phyloP scores from a whole-genome alignment of 2,888 invertebrate genomes.

The Alcis repandata region DNA sequence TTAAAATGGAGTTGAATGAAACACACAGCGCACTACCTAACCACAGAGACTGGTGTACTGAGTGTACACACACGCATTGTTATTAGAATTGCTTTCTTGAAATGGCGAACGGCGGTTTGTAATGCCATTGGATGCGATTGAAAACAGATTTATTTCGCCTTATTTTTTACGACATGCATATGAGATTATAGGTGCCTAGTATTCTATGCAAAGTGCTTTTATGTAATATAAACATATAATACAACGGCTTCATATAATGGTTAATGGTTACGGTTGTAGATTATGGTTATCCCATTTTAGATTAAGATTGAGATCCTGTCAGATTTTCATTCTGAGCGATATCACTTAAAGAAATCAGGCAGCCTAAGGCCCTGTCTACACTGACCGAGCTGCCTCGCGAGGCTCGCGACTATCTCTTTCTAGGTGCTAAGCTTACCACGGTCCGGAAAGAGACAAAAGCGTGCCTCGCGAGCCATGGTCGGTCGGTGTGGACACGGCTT shows the following conservation, averaged over 20 bases:
- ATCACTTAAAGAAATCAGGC: background rate
- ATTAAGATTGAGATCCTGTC: background rate
- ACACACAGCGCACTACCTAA: background rate
- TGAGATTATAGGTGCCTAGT: background rate
- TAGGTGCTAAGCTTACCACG: no score
- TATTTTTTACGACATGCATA: background rate
- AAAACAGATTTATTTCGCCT: constrained; percentile 3
- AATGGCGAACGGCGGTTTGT: background rate
- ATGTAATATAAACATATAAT: background rate
- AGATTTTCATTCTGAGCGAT: background rate
- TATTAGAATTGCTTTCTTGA: constrained; percentile 23
- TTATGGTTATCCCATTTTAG: background rate
- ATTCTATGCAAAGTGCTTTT: background rate
- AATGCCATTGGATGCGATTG: constrained; percentile 6
- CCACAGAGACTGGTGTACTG: background rate
- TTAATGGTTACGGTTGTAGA: no score
- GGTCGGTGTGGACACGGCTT: no score
- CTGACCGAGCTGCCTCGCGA: no score
- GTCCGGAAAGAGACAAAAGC: no score
- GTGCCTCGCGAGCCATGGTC: no score
- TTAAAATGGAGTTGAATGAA: background rate
- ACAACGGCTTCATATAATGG: no score
- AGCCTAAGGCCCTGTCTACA: no score
- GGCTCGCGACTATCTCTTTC: no score
- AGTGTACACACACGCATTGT: constrained; percentile 30